phyloP scores from a whole-genome alignment of 2,888 invertebrate genomes.

The Corbicula japonica region DNA sequence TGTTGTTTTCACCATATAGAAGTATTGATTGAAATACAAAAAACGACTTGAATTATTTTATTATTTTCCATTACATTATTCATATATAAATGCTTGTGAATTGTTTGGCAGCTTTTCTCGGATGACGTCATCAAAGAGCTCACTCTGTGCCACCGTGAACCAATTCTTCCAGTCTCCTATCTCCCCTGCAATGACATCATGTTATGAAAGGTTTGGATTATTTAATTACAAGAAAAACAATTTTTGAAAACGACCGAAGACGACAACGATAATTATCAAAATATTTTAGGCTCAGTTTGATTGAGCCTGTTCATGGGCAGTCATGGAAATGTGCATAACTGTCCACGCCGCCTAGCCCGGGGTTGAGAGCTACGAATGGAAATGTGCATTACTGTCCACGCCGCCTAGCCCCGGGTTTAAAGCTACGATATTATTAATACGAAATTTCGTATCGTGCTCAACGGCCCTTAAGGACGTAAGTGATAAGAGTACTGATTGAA shows the following conservation, averaged over 20 bases:
- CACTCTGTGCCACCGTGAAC: conserved; percentile 34
- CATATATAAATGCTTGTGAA: conserved; percentile 11
- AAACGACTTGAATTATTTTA: too few species aligned
- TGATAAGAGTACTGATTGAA: too few species aligned
- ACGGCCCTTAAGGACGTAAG: too few species aligned
- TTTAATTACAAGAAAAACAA: neutral
- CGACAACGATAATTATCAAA: neutral
- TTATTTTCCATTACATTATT: too few species aligned
- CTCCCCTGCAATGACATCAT: neutral
- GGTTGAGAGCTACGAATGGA: too few species aligned
- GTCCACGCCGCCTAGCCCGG: too few species aligned
- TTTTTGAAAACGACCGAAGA: neutral
- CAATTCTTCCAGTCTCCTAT: conserved; percentile 31
- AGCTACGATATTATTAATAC: too few species aligned
- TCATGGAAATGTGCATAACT: neutral
- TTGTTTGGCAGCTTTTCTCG: conserved; percentile 5
- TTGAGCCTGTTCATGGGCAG: neutral
- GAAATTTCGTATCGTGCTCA: too few species aligned
- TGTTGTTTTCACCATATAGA: too few species aligned
- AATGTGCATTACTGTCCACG: too few species aligned
- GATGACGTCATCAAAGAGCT: conserved; percentile 7
- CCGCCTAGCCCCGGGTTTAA: too few species aligned
- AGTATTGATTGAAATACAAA: too few species aligned
- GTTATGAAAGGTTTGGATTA: neutral
- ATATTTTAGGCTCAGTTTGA: neutral